These are phyloP conservation scores for Zaprionus camerounensis DNA, from an alignment of 1,140 invertebrate genomes.

Conservation along the genomic window DNA sequence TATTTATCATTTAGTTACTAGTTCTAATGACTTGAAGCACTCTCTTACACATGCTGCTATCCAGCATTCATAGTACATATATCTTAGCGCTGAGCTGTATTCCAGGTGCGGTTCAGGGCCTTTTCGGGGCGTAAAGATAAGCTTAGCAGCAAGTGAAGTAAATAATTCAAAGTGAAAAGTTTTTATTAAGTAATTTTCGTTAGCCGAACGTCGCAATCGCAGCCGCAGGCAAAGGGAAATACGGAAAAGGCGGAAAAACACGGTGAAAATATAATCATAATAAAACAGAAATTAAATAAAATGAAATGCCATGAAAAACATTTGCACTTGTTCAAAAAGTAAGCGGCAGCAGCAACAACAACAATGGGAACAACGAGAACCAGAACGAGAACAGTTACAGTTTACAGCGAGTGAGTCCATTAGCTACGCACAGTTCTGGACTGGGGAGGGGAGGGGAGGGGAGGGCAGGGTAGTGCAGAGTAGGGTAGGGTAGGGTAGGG, in stretches of 20 bases:
- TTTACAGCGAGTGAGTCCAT: constrained; percentile 54
- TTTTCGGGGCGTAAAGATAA: background rate
- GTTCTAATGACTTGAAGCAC: background rate
- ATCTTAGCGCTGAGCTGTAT: background rate
- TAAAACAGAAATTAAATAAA: constrained; percentile 81
- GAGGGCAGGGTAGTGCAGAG: background rate
- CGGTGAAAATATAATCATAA: constrained; percentile 78
- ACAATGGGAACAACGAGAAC: background rate
- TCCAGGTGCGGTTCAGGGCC: background rate
- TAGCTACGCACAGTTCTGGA: constrained; percentile 44
- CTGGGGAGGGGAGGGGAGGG: background rate
- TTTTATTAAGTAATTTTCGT: constrained; percentile 75
- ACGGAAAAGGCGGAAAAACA: constrained; percentile 20
- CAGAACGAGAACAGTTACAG: constrained; percentile 36
- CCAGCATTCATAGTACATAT: background rate
- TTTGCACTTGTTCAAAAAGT: constrained; percentile 79
- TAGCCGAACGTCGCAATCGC: constrained; percentile 28
- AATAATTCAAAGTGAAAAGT: constrained; percentile 41
- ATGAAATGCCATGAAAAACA: constrained; percentile 76
- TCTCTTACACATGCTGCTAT: background rate
- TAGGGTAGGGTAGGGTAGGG: background rate
- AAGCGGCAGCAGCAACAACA: constrained; percentile 35
- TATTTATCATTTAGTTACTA: background rate
- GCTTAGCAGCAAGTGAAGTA: constrained; percentile 9
- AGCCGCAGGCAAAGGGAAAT: background rate